phyloP scores from a whole-genome alignment of 2,888 invertebrate species.

The Pyrochroa serraticornis region DNA sequence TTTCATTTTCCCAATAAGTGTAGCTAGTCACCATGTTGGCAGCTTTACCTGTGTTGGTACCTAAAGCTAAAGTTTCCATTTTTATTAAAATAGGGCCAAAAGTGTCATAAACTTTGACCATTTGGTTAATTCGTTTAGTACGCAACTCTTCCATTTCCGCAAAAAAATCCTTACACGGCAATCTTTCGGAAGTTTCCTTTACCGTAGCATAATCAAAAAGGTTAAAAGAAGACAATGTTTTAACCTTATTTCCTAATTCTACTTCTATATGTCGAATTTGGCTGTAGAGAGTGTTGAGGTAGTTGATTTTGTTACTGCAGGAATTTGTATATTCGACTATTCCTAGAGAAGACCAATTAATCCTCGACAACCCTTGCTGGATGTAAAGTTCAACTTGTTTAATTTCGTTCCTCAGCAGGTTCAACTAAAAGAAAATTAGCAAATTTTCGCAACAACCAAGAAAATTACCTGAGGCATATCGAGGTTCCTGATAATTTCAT shows the following conservation, averaged over 20 bases:
- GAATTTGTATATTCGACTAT: slow-evolving; percentile 74
- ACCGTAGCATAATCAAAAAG: slow-evolving; percentile 59
- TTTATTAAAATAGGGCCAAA: slow-evolving; percentile 84
- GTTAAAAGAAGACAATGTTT: slow-evolving; percentile 64
- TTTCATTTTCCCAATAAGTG: slow-evolving; percentile 79
- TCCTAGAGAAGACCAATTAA: slow-evolving; percentile 86
- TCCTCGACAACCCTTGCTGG: slow-evolving; percentile 79
- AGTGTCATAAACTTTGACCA: slow-evolving; percentile 78
- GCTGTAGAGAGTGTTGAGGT: slow-evolving; percentile 68
- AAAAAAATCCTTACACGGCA: slow-evolving; percentile 68
- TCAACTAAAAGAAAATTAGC: slow-evolving; percentile 58
- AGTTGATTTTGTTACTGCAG: slow-evolving; percentile 64
- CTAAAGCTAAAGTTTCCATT: slow-evolving; percentile 82
- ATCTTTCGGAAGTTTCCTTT: slow-evolving; percentile 38
- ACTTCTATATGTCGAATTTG: slow-evolving; percentile 73
- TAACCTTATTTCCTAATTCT: slow-evolving; percentile 66
- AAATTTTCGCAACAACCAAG: slow-evolving; percentile 5
- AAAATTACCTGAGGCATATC: slow-evolving; percentile 70
- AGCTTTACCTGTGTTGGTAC: slow-evolving; percentile 77
- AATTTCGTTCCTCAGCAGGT: slow-evolving; percentile 72
- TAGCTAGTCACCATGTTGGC: slow-evolving; percentile 79
- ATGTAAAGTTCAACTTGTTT: slow-evolving; percentile 76
- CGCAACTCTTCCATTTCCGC: slow-evolving; percentile 72
- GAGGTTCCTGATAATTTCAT: slow-evolving; percentile 67
- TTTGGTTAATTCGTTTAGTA: slow-evolving; percentile 68